phyloP scores from a whole-genome alignment of 2,888 invertebrate species.

The Brachyptera risi region DNA sequence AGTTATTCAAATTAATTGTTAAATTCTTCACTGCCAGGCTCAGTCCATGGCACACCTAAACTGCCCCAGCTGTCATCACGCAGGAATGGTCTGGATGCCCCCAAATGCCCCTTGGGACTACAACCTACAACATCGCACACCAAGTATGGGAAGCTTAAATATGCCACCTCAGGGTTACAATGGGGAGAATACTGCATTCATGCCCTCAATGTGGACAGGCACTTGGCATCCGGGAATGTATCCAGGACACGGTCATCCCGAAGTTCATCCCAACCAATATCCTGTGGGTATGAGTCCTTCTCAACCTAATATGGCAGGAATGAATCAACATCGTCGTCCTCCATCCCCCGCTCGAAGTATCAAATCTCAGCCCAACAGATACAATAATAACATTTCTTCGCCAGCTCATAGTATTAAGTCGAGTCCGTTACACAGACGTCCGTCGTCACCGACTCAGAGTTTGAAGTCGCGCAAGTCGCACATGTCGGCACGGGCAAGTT shows the following conservation, averaged over 20 bases:
- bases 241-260: conserved; percentile 35
- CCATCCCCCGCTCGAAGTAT: conserved; percentile 31
- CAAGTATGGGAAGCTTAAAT: conserved; percentile 56
- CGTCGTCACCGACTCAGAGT: conserved; percentile 64
- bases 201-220: conserved; percentile 42
- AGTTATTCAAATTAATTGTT: too few species aligned
- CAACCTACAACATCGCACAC: conserved; percentile 38
- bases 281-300: conserved; percentile 38
- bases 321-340: too few species aligned
- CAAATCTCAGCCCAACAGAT: conserved; percentile 38
- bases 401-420: conserved; percentile 27
- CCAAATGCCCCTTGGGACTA: conserved; percentile 27
- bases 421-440: conserved; percentile 47
- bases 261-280: conserved; percentile 28
- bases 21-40: too few species aligned
- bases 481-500: conserved; percentile 41
- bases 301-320: conserved; percentile 18
- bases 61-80: conserved; percentile 51
- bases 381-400: conserved; percentile 10
- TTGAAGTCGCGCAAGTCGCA: conserved; percentile 66
- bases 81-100: conserved; percentile 39
- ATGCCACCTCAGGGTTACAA: conserved; percentile 39
- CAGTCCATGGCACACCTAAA: conserved; percentile 68
- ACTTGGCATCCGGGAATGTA: conserved; percentile 40
- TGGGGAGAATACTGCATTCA: conserved; percentile 41